Base-by-base conservation (phyloP, 2,113 vertebrate species). In the Megaceryle maxima region DNA sequence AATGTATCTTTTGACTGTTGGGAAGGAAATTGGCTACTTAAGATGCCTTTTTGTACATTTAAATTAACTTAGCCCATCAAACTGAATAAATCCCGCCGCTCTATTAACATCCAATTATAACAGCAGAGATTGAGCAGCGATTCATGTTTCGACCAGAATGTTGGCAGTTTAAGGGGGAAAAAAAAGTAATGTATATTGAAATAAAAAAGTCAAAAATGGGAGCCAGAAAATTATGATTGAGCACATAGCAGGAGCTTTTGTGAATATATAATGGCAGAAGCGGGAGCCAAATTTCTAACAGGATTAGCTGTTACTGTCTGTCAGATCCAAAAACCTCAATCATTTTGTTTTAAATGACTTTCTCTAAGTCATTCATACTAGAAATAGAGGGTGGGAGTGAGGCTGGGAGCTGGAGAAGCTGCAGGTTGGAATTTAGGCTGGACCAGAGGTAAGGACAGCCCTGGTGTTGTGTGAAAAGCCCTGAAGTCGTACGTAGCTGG, bases 61-160 rank as follows among this genome's bases (percentile, higher is more conserved):
- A 97, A 97, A 98, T 98, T 96, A 97, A 97, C 96, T 96, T 92
- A 93, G 82, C 67, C 95, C 97, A 95, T 94, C 96, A 96, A 96
- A 85, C 87, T 96, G 94, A 63, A 88, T 96, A 68, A 96, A 97
- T 90, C 95, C 86, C 33, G 19, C 80, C 0, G 8, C 88, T 92
- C 89, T 86, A 98, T 98, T 98, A 97, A 93, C 97, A 97, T 98
- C 96, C 98, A 97, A 97, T 98, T 98, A 97, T 96, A 96, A 95
- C 72, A 96, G 87, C 83, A 96, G 92, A 96, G 93, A 97, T 94
- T 87, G 96, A 97, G 96, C 81, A 96, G 74, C 90, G 97, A 97
- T 97, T 98, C 97, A 97, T 60, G 46, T 96, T 97, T 98, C 68
- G 80, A 97, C 96, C 93, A 97, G 95, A 95, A 96, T 97, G 96